Conservation (phyloP, 64 coral and sea anemone species). For the Montipora efflorescens region DNA sequence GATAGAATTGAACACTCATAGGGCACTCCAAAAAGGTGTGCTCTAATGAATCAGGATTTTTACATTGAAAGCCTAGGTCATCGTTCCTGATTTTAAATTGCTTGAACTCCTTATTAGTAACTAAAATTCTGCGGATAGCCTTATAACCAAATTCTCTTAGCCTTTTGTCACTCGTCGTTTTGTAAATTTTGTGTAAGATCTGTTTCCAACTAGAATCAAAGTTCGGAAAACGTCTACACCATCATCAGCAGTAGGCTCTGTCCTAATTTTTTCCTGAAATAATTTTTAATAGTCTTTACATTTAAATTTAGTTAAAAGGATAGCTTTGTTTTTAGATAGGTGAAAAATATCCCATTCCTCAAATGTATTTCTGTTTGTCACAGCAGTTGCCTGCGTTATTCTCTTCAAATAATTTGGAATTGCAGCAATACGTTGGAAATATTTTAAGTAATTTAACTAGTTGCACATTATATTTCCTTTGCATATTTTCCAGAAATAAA, state of each 20-base stretch:
- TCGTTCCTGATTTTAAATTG: background rate
- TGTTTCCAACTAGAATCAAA: no score
- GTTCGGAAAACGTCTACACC: background rate
- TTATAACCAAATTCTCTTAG: background rate
- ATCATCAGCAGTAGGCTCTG: background rate
- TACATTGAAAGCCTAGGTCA: background rate
- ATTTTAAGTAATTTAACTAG: no score
- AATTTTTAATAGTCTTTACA: no score
- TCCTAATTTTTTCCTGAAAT: background rate
- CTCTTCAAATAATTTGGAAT: no score
- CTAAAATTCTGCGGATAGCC: background rate
- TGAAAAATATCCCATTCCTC: no score
- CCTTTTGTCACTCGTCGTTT: no score
- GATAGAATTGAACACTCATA: background rate
- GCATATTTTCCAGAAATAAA: no score
- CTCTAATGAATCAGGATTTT: background rate
- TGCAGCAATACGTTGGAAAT: no score
- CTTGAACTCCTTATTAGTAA: background rate
- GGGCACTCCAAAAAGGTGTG: constrained; percentile 1
- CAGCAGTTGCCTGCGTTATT: background rate
- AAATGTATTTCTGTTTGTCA: background rate
- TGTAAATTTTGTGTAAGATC: no score
- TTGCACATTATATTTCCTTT: no score
- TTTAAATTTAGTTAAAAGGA: no score
- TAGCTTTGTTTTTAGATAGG: no score